Evolutionary conservation across 2,113 vertebrate species (phyloP), one percentile per base, ranked within the genome.

Genomic region (Thomomys bottae): DNA sequence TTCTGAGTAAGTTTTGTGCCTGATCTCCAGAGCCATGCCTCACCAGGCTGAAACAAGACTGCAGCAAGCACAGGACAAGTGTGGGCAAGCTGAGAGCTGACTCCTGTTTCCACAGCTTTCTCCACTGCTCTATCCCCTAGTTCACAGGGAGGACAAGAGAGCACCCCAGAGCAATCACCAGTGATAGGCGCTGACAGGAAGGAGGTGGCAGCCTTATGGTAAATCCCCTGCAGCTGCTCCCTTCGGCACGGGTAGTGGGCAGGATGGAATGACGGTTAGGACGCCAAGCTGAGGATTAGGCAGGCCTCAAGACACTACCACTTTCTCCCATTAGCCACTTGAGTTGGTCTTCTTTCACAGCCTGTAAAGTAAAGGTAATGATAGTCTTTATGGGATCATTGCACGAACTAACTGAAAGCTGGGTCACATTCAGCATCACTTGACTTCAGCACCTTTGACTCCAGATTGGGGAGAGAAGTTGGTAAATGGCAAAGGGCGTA

Each of bases 81-180:
- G 36, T 59, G 63, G 90, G 71, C 90, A 78, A 68, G 88, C 83
- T 80, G 67, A n/a, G 79, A 73, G 36, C 88, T 0, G 5, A 45
- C 57, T 92, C 34, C 45, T 94, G 67, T 89, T 95, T 75, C 87
- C 67, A 61, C 82, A 85, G 32, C n/a, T 32, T 91, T 92, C 63
- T 92, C 36, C 30, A n/a, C 40, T 11, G 24, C 83, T 70, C 64
- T 17, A 70, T 92, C 81, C 92, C 85, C 88, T 75, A 88, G 82
- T 96, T 94, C 90, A 94, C 34, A 38, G 82, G 64, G 83, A 90
- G 94, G 88, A 84, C 84, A 94, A 64, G 64, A 91, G 66, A 94
- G 78, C 64, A 32, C 42, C 85, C 57, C 1, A 14, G 61, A 84
- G 63, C 64, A 73, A 10, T 54, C 63, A 38, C 32, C 38, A 18